Evolutionary conservation across 35 echinoderm and acorn worm genomes (phyloP).

Genomic region (Heliocidaris erythrogramma): DNA sequence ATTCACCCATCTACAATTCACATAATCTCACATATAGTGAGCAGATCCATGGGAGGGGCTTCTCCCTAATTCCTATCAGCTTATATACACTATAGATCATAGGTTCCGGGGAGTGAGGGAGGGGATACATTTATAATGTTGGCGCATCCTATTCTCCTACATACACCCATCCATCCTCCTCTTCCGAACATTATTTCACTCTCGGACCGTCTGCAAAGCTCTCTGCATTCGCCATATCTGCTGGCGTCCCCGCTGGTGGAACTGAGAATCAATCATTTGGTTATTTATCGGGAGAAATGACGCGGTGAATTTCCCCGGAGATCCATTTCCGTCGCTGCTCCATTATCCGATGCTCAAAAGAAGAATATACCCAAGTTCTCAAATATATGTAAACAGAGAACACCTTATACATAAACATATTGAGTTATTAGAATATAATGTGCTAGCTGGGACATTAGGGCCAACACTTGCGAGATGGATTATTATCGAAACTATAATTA

Average conservation of each 20-base stretch:
- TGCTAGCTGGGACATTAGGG: not conserved
- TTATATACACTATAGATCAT: not conserved
- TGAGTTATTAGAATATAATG: not conserved
- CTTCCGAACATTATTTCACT: not conserved
- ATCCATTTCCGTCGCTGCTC: not conserved
- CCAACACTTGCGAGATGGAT: not conserved
- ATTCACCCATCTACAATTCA: not conserved
- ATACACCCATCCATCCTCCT: not conserved
- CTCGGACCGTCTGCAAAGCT: not conserved
- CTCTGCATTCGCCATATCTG: not conserved
- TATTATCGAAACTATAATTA: not conserved
- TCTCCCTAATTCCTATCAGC: not conserved
- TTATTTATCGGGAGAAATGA: slow-evolving; percentile 11
- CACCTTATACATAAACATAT: slow-evolving; percentile 2
- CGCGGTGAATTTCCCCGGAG: not conserved
- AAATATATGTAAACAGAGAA: slow-evolving; percentile 12
- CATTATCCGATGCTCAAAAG: not conserved
- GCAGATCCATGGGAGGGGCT: not conserved
- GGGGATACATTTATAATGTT: not conserved
- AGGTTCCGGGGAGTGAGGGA: not conserved
- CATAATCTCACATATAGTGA: not conserved
- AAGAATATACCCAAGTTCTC: not conserved
- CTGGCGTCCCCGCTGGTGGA: not conserved
- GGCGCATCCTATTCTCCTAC: not conserved
- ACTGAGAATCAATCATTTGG: slow-evolving; percentile 10